A percentile compares a stretch with the other conserved stretches of the same genome.
phyloP scores from a whole-genome alignment of 2,113 vertebrate species.

The Syngnathus floridae region DNA sequence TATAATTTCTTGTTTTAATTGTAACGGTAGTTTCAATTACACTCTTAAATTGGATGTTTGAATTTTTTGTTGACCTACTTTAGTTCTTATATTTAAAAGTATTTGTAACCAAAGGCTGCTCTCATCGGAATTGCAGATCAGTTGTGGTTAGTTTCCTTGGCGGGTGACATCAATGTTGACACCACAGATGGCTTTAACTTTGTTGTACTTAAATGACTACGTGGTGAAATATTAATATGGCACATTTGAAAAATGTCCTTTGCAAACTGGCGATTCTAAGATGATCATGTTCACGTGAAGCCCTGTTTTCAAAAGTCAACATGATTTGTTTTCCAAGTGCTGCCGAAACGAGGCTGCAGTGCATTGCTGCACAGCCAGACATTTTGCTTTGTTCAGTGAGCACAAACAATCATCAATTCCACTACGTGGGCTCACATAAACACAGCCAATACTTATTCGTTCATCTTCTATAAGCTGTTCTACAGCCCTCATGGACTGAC shows the following conservation, averaged over 20 bases:
- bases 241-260: conserved; percentile 38
- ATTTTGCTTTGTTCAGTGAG: conserved; percentile 14
- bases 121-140: conserved; percentile 49
- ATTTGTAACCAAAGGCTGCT: conserved; percentile 32
- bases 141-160: conserved; percentile 35
- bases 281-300: conserved; percentile 40
- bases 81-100: conserved; percentile 16
- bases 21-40: too few species aligned
- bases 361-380: conserved; percentile 8
- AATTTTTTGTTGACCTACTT: conserved; percentile 4
- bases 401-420: conserved; percentile 27
- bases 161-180: conserved; percentile 44
- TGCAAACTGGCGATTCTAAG: conserved; percentile 40
- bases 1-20: too few species aligned
- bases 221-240: conserved; percentile 48
- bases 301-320: conserved; percentile 38
- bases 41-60: background rate
- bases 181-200: conserved; percentile 62
- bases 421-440: conserved; percentile 6
- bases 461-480: background rate
- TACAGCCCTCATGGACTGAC: too few species aligned
- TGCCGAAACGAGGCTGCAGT: conserved; percentile 18
- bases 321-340: conserved; percentile 36
- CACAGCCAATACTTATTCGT: background rate
- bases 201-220: conserved; percentile 53